Base-by-base conservation (phyloP, 1,140 invertebrate genomes). In the Asbolus verrucosus region DNA sequence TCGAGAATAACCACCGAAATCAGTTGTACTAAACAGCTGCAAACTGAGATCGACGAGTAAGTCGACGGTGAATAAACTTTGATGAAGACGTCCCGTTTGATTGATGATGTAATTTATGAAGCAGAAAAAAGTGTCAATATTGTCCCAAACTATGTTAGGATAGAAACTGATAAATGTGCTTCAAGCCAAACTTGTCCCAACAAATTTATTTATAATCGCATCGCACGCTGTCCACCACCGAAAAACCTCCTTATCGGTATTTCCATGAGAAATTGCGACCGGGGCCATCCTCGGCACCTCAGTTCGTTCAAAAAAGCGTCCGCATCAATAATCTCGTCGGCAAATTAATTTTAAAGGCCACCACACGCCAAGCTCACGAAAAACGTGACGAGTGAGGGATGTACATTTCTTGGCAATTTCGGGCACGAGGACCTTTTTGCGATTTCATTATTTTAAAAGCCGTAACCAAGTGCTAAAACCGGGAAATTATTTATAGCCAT, bases 91-190 rank as follows among this genome's bases (percentile, higher is more conserved):
- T 54, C 46, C 46, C 46, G 19, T 54, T 54, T 54, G 46, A 54
- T 54, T 54, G 46, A 54, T 54, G 46, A 54, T 54, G 46, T 54
- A 54, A 54, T 54, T 54, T 54, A 54, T 54, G 46, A 54, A 54
- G 46, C 46, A 54, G 46, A 54, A 54, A 54, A 54, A 54, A 54
- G 46, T 54, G 46, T 54, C 46, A 54, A 54, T 54, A 54, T 54
- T 54, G 21, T 54, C 46, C 46, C 46, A 54, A 54, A 54, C 46
- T 54, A 54, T 54, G 46, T 54, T 54, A 54, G 46, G 46, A 54
- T 24, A 27, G 46, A 24, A 54, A 24, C 46, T 54, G 46, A 54
- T 54, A 54, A 54, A 54, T 54, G 46, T 54, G 46, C 21, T 54
- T 54, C 18, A 27, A 24, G 46, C 11, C 19, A 54, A 54, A 54